phyloP scores from a whole-genome alignment of 2,888 invertebrate genomes.

The Luffia ferchaultella region DNA sequence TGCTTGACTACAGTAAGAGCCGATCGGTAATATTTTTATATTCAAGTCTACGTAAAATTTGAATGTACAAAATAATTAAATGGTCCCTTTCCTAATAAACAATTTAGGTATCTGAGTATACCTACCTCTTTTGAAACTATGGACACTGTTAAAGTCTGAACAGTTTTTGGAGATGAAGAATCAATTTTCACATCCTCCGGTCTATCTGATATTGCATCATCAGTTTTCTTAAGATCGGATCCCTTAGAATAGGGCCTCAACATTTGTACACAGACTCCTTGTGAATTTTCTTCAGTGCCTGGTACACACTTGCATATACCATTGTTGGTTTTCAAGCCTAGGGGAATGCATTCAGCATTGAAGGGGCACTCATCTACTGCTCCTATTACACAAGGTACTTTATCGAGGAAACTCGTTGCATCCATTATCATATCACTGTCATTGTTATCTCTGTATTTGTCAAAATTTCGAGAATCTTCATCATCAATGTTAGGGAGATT shows the following conservation, averaged over 20 bases:
- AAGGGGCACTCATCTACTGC: slow-evolving; percentile 65
- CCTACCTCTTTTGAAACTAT: slow-evolving; percentile 80
- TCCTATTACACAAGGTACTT: slow-evolving; percentile 69
- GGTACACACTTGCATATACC: slow-evolving; percentile 78
- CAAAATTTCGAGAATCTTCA: slow-evolving; percentile 36
- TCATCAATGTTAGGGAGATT: slow-evolving; percentile 46
- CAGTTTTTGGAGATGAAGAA: slow-evolving; percentile 50
- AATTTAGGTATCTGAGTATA: no score
- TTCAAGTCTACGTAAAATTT: no score
- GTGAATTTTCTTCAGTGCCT: slow-evolving; percentile 60
- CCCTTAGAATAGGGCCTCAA: slow-evolving; percentile 48
- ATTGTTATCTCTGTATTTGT: slow-evolving; percentile 41
- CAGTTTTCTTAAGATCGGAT: slow-evolving; percentile 42
- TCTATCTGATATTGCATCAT: slow-evolving; percentile 23
- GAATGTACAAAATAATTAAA: no score
- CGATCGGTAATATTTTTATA: no score
- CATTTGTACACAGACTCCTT: slow-evolving; percentile 39
- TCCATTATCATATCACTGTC: slow-evolving; percentile 59
- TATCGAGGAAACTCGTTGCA: slow-evolving; percentile 52
- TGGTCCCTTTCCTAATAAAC: no score
- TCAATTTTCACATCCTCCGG: slow-evolving; percentile 34
- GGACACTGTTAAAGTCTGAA: slow-evolving; percentile 76
- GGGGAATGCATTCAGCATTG: slow-evolving; percentile 74
- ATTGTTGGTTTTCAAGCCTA: slow-evolving; percentile 61
- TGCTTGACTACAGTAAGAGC: no score